Conservation (phyloP, 1,140 invertebrate genomes). For the Tachypleus tridentatus region DNA sequence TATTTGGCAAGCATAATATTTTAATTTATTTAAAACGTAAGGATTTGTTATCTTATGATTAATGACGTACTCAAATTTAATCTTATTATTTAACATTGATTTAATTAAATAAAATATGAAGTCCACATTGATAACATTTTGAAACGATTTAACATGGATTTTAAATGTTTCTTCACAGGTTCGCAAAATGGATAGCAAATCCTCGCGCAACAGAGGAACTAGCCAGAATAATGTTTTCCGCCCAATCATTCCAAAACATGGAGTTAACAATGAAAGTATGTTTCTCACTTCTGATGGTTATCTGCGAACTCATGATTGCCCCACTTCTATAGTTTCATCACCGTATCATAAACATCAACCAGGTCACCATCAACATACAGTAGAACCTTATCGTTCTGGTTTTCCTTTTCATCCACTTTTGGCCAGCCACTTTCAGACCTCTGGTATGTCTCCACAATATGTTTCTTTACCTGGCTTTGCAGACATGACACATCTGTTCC, state of each 20-base stretch:
- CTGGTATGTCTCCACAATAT: not conserved
- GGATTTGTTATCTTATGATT: no score
- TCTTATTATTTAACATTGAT: no score
- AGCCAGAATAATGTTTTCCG: constrained; percentile 17
- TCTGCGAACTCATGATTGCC: constrained; percentile 11
- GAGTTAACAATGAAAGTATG: constrained; percentile 11
- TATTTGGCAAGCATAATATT: no score
- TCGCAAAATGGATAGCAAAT: constrained; percentile 17
- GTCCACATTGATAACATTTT: no score
- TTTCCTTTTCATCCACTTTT: constrained; percentile 15
- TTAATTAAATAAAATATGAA: no score
- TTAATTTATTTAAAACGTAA: no score
- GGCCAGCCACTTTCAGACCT: not conserved
- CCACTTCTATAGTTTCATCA: not conserved
- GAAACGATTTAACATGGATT: not conserved
- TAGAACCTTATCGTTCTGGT: constrained; percentile 10
- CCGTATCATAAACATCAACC: no score
- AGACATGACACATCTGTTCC: constrained; percentile 19
- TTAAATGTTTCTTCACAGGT: constrained; percentile 8
- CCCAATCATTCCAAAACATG: constrained; percentile 23
- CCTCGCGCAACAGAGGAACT: constrained; percentile 8
- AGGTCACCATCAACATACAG: not conserved
- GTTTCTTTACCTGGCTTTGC: constrained; percentile 12
- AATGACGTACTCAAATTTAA: no score
- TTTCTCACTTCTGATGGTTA: constrained; percentile 1